Evolutionary conservation across 2,113 vertebrate genomes (phyloP).

Genomic region (Eublepharis macularius): DNA sequence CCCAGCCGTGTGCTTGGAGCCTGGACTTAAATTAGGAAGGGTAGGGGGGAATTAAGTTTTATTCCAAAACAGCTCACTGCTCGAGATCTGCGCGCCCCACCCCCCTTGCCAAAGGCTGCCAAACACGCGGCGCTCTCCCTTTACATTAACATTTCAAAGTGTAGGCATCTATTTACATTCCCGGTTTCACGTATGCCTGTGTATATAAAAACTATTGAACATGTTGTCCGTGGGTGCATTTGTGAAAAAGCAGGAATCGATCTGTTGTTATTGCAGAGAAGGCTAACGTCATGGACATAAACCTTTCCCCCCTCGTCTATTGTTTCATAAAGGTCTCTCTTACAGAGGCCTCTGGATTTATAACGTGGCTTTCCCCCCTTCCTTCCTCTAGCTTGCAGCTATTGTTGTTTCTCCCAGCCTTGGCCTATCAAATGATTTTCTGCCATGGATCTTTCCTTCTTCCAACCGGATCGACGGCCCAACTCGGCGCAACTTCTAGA

Average conservation of each 20-base stretch:
- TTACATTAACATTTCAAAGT: constrained; percentile 38
- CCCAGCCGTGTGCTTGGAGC: not conserved
- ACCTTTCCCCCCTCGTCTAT: not conserved
- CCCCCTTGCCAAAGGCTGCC: constrained; percentile 55
- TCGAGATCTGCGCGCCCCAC: not conserved
- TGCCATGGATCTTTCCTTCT: not conserved
- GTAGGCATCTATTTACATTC: constrained; percentile 15
- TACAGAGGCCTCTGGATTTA: not conserved
- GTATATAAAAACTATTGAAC: not conserved
- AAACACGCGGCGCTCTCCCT: constrained; percentile 51
- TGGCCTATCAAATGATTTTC: constrained; percentile 20
- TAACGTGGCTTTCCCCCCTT: not conserved
- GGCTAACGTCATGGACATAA: not conserved
- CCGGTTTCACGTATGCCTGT: not conserved
- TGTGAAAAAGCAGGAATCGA: not conserved
- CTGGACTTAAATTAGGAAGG: not conserved
- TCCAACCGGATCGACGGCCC: not conserved
- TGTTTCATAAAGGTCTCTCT: not conserved
- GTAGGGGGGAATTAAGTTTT: not conserved
- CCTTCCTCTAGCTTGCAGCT: not conserved
- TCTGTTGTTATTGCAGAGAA: not conserved
- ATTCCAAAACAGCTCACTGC: not conserved
- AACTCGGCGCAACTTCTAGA: not conserved
- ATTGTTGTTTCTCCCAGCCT: constrained; percentile 28
- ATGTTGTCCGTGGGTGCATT: not conserved